Percentiles rank a stretch among this genome's conserved stretches.
phyloP scores from a whole-genome alignment of 2,113 vertebrate genomes.

The Toxotes chatareus region DNA sequence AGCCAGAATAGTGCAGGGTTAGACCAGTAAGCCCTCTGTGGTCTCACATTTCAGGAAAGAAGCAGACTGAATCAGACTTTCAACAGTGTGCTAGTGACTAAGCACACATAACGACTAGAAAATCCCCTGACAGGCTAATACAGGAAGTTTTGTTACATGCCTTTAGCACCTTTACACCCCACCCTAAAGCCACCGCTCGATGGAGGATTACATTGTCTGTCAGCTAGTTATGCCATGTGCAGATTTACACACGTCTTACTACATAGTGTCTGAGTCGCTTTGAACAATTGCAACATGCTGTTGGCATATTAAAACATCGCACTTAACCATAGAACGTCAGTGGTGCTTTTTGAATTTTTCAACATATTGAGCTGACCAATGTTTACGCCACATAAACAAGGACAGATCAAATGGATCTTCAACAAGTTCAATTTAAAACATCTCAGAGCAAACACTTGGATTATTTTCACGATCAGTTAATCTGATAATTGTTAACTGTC shows the following conservation, averaged over 20 bases:
- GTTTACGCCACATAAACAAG: not conserved
- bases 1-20: not conserved
- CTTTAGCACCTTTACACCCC: not conserved
- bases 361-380: not conserved
- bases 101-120: slow-evolving; percentile 12
- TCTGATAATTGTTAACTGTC: not conserved
- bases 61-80: slow-evolving; percentile 17
- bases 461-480: not conserved
- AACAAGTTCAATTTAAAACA: not conserved
- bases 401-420: not conserved
- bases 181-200: not conserved
- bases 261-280: not conserved
- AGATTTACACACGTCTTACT: not conserved
- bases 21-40: slow-evolving; percentile 4
- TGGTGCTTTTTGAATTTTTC: not conserved
- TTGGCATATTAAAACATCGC: not conserved
- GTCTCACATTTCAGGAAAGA: slow-evolving; percentile 47
- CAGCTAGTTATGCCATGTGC: not conserved
- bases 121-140: slow-evolving; percentile 13
- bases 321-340: rapidly evolving
- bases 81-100: slow-evolving; percentile 33
- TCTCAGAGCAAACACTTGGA: not conserved
- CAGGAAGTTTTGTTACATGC: slow-evolving; percentile 16
- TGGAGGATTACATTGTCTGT: not conserved
- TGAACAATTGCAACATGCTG: not conserved